phyloP scores from a whole-genome alignment of 2,888 invertebrate species.

The Isoperla grammatica region DNA sequence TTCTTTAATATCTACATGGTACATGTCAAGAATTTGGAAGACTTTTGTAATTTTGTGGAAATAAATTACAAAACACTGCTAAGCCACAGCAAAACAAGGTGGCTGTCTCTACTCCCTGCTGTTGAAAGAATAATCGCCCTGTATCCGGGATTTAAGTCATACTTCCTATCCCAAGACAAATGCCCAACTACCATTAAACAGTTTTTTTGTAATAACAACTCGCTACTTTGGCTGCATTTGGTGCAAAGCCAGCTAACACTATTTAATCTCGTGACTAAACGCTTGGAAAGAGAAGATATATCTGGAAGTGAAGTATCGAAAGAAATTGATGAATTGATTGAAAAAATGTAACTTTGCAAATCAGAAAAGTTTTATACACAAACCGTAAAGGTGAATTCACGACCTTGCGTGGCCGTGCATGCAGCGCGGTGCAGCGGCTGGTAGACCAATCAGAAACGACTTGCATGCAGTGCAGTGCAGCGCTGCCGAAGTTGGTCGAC shows the following conservation, averaged over 20 bases:
- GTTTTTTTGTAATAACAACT: constrained; percentile 30
- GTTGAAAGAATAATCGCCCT: constrained; percentile 37
- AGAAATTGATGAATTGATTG: too few species aligned
- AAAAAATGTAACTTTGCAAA: too few species aligned
- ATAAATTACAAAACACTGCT: constrained; percentile 35
- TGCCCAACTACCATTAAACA: constrained; percentile 31
- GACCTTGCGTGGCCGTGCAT: too few species aligned
- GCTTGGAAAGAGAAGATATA: not conserved
- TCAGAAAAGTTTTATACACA: too few species aligned
- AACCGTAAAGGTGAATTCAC: too few species aligned
- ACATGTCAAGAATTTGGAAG: constrained; percentile 36
- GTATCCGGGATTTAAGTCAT: constrained; percentile 33
- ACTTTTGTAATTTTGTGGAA: constrained; percentile 37
- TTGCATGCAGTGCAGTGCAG: too few species aligned
- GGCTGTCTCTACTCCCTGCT: constrained; percentile 35
- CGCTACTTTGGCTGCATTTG: constrained; percentile 7
- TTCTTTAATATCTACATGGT: constrained; percentile 40
- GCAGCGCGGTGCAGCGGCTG: too few species aligned
- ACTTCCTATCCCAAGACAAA: constrained; percentile 35
- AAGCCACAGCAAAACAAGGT: constrained; percentile 34
- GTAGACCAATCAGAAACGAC: too few species aligned
- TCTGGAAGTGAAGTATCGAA: not conserved
- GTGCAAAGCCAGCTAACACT: constrained; percentile 12
- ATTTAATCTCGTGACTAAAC: constrained; percentile 5
- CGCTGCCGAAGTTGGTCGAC: too few species aligned